Evolutionary conservation across 2,888 invertebrate species (phyloP).

Genomic region (Lasioglossum villosulum): DNA sequence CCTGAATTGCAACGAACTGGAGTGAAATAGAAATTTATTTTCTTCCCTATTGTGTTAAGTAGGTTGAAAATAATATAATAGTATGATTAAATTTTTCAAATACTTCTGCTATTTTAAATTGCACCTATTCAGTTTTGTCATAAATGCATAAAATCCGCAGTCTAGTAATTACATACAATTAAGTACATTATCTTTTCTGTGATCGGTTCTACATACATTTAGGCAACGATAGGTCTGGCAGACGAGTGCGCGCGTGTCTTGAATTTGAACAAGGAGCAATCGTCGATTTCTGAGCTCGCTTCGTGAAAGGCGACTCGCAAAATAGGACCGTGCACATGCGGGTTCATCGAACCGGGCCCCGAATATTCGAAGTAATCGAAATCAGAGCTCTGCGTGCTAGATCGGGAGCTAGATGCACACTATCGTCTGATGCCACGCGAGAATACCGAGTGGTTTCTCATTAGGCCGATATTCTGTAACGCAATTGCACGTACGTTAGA

Average conservation of each 20-base stretch:
- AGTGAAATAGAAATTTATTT: no score
- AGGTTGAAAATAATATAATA: no score
- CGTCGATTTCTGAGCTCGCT: slow-evolving; percentile 28
- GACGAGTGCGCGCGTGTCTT: not conserved
- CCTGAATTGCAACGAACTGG: no score
- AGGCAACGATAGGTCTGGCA: slow-evolving; percentile 43
- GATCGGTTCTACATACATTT: slow-evolving; percentile 22
- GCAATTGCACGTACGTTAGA: no score
- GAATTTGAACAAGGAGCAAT: slow-evolving; percentile 40
- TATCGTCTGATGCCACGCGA: no score
- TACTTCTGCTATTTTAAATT: no score
- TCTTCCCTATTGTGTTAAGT: no score
- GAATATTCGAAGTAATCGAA: slow-evolving; percentile 2
- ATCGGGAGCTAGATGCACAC: not conserved
- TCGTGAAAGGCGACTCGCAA: not conserved
- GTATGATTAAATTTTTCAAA: no score
- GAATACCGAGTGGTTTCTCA: no score
- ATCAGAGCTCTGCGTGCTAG: not conserved
- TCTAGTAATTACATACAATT: not conserved
- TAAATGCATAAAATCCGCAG: no score
- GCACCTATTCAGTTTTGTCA: no score
- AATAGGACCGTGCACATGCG: slow-evolving; percentile 36
- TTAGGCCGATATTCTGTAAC: no score
- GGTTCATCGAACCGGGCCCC: slow-evolving; percentile 48
- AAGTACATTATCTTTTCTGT: not conserved